phyloP scores from a whole-genome alignment of 37 sponge, comb jelly and placozoan species.

The Eunapius fragilis region DNA sequence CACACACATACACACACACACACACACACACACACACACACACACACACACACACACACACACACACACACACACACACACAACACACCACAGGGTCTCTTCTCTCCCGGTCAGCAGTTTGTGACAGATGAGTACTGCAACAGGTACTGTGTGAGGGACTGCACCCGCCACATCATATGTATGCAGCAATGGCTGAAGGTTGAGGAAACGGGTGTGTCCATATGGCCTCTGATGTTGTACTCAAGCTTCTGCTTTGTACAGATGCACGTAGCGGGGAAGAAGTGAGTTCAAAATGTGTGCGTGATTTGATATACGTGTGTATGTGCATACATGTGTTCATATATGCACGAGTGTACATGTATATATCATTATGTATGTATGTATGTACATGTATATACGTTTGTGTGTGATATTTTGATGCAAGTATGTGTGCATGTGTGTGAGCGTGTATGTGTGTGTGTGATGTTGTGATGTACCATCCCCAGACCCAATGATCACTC shows the following conservation, averaged over 20 bases:
- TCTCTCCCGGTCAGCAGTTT: slow-evolving; percentile 69
- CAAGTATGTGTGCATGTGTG: background rate
- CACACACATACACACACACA: background rate
- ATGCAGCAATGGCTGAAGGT: slow-evolving; percentile 47
- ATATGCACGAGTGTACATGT: background rate
- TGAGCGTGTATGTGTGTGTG: background rate
- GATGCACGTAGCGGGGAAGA: slow-evolving; percentile 63
- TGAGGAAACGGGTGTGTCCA: slow-evolving; percentile 26
- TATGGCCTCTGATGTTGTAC: slow-evolving; percentile 66
- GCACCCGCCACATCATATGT: slow-evolving; percentile 47
- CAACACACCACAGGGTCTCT: too few relatives aligned
- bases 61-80: too few relatives aligned
- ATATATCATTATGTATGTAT: background rate
- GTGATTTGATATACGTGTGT: background rate
- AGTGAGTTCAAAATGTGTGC: slow-evolving; percentile 28
- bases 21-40: background rate
- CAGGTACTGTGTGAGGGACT: slow-evolving; percentile 66
- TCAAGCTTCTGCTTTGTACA: slow-evolving; percentile 60
- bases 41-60: background rate
- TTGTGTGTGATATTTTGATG: background rate
- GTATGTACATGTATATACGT: background rate
- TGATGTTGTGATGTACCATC: background rate
- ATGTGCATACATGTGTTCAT: background rate
- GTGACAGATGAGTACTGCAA: slow-evolving; percentile 77
- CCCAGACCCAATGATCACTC: slow-evolving; percentile 44